phyloP scores from a whole-genome alignment of 1,140 invertebrate species.

The Linepithema humile region DNA sequence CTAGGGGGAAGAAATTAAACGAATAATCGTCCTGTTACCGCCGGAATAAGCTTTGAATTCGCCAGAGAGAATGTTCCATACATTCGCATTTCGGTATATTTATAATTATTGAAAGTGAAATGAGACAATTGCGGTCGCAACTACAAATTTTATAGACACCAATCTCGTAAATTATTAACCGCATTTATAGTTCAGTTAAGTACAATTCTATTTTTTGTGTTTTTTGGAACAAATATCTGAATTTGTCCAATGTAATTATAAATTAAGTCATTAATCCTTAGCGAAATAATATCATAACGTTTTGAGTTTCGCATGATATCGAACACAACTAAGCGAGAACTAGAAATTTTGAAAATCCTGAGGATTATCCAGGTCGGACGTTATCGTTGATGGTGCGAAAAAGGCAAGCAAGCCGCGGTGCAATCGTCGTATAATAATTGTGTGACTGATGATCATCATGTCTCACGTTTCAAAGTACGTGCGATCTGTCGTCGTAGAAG shows the following conservation, averaged over 20 bases:
- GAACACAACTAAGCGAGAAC: not conserved
- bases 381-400: not conserved
- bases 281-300: not conserved
- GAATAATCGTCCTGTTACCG: not conserved
- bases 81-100: not conserved
- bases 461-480: slow-evolving; percentile 52
- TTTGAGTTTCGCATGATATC: not conserved
- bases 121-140: not conserved
- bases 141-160: not conserved
- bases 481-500: slow-evolving; percentile 2
- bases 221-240: not conserved
- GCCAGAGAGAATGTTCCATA: not conserved
- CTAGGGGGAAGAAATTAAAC: not conserved
- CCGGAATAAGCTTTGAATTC: not conserved
- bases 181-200: not conserved
- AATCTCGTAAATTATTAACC: not conserved
- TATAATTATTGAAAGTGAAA: not conserved
- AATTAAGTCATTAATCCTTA: not conserved
- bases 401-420: not conserved
- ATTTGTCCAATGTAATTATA: too few relatives aligned
- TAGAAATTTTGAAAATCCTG: not conserved
- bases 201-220: not conserved
- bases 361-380: not conserved
- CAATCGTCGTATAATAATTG: not conserved
- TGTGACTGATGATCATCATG: slow-evolving; percentile 9